Evolutionary conservation across 2,797 vertebrate species (phyloP).

Genomic region (Tokudaia muenninki): DNA sequence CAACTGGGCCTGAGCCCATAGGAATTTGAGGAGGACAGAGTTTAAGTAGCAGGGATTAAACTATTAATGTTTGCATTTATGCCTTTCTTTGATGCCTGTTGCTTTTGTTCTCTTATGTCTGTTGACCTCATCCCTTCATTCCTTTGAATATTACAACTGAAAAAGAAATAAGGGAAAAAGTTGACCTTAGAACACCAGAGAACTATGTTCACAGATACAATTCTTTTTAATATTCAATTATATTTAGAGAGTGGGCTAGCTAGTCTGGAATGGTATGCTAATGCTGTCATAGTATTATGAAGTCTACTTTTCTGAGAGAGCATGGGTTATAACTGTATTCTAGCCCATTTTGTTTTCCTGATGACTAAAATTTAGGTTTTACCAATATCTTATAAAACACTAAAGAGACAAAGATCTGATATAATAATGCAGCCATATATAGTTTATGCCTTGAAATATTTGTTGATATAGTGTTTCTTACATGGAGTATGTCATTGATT

Average conservation of each 20-base stretch:
- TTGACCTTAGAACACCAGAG: neutral
- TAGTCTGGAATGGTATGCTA: neutral
- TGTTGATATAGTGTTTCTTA: neutral
- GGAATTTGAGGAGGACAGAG: neutral
- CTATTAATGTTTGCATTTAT: neutral
- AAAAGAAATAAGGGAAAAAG: neutral
- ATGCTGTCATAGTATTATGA: neutral
- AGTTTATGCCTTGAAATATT: neutral
- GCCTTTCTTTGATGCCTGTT: neutral
- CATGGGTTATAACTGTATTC: neutral
- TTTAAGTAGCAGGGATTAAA: neutral
- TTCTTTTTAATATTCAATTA: slow-evolving; percentile 6
- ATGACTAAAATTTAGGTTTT: slow-evolving; percentile 27
- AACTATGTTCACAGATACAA: neutral
- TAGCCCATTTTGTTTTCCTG: neutral
- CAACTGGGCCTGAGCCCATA: no score
- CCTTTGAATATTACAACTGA: neutral
- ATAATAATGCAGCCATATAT: neutral
- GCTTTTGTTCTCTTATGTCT: neutral
- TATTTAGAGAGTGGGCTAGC: neutral
- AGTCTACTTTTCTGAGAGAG: neutral
- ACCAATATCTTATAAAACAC: neutral
- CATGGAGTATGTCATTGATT: neutral
- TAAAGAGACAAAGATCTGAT: neutral
- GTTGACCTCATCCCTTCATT: neutral